Conservation (phyloP, 2,888 invertebrate genomes). For the Antheraea yamamai region DNA sequence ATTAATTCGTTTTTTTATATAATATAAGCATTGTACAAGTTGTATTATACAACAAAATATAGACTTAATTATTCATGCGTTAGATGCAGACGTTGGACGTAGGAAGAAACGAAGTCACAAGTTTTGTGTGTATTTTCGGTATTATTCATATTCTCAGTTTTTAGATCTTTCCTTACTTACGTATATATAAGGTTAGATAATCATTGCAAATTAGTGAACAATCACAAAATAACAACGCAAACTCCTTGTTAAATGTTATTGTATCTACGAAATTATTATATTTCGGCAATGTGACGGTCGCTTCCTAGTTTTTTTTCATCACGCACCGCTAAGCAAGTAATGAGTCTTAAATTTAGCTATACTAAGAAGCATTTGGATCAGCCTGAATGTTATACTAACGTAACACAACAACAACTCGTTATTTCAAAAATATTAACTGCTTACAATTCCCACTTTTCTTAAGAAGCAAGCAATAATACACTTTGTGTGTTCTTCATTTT, state of each 20-base stretch:
- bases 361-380: not conserved
- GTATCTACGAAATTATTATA: not conserved
- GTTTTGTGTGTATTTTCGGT: not conserved
- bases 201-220: not conserved
- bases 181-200: not conserved
- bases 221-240: not conserved
- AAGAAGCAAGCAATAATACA: conserved; percentile 4
- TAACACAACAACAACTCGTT: not conserved
- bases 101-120: not conserved
- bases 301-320: not conserved
- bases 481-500: not conserved
- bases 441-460: conserved; percentile 10
- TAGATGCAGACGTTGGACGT: not conserved
- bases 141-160: not conserved
- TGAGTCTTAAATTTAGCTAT: not conserved
- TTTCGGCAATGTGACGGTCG: not conserved
- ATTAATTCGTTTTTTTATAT: not conserved
- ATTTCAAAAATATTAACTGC: conserved; percentile 3
- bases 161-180: not conserved
- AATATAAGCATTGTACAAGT: not conserved
- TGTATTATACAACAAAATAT: not conserved
- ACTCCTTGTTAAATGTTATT: not conserved
- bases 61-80: not conserved
- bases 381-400: not conserved
- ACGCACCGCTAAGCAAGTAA: not conserved